Percentiles rank a stretch among this genome's conserved stretches.
These are phyloP conservation scores for Indri indri DNA, from an alignment of 2,113 vertebrate genomes.

Conservation along the genomic window DNA sequence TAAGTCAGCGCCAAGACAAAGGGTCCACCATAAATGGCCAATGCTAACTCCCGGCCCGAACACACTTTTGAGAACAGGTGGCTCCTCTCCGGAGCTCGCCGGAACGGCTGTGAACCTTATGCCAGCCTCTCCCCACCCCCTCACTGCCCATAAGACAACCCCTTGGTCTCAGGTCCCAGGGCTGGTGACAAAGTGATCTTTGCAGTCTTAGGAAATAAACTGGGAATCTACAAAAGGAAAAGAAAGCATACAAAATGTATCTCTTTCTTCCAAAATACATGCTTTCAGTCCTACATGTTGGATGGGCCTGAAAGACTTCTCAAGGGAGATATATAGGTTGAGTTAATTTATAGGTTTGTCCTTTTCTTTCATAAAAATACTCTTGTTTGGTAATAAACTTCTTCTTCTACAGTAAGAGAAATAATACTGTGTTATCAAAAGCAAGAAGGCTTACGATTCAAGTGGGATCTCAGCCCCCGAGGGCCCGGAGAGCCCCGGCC, in stretches of 20 bases:
- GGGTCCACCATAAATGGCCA: neutral
- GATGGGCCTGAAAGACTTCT: conserved; percentile 78
- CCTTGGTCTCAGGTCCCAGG: conserved; percentile 61
- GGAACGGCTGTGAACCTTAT: conserved; percentile 47
- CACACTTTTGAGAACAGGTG: conserved; percentile 30
- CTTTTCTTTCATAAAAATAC: conserved; percentile 87
- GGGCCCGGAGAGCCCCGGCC: conserved; percentile 72
- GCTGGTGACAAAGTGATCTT: conserved; percentile 77
- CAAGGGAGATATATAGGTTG: conserved; percentile 75
- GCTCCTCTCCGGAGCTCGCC: conserved; percentile 57
- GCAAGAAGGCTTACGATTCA: conserved; percentile 84
- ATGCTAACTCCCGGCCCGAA: neutral
- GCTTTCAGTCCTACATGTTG: conserved; percentile 75
- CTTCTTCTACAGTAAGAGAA: conserved; percentile 86
- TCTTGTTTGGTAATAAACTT: conserved; percentile 87
- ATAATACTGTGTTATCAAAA: conserved; percentile 87
- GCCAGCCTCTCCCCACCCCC: conserved; percentile 35
- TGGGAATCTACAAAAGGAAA: conserved; percentile 81
- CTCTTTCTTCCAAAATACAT: conserved; percentile 85
- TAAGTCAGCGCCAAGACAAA: neutral
- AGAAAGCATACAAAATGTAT: conserved; percentile 86
- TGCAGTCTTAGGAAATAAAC: conserved; percentile 81
- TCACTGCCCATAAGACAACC: conserved; percentile 61
- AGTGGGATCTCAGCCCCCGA: conserved; percentile 69
- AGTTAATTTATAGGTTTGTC: conserved; percentile 77